These are phyloP conservation scores for Lamprologus speciosus DNA, from an alignment of 2,113 vertebrate genomes.

Conservation along the genomic window DNA sequence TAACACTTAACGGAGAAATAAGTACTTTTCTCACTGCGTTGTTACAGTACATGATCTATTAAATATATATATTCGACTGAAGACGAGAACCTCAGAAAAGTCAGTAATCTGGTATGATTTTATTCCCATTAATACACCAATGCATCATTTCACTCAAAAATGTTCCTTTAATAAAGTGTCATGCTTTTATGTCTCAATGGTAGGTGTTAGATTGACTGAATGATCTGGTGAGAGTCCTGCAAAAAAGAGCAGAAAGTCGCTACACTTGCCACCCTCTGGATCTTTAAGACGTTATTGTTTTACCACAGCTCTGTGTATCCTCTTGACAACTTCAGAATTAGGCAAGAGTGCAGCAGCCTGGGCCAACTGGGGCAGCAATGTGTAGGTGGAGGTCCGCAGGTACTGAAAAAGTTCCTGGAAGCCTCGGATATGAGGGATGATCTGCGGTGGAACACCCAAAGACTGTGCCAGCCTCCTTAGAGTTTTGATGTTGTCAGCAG, in stretches of 20 bases:
- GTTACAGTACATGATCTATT: background rate
- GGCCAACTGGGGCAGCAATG: slow-evolving; percentile 50
- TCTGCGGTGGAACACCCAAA: slow-evolving; percentile 41
- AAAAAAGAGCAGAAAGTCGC: background rate
- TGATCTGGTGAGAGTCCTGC: background rate
- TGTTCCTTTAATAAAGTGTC: background rate
- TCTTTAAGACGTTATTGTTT: slow-evolving; percentile 5
- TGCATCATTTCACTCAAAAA: background rate
- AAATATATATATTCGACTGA: background rate
- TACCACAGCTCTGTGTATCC: slow-evolving; percentile 47
- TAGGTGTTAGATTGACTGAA: background rate
- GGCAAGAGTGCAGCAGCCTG: slow-evolving; percentile 44
- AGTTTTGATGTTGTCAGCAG: background rate
- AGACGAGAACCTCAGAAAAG: background rate
- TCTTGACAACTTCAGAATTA: slow-evolving; percentile 37
- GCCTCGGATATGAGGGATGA: slow-evolving; percentile 29
- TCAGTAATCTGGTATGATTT: background rate
- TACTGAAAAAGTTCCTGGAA: slow-evolving; percentile 63
- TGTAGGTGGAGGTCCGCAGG: slow-evolving; percentile 57
- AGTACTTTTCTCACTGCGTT: background rate
- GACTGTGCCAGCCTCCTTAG: slow-evolving; percentile 23
- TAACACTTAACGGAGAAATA: slow-evolving; percentile 8
- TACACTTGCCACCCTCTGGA: background rate
- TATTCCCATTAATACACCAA: background rate
- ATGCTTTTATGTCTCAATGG: background rate